Evolutionary conservation across 2,797 vertebrate species (phyloP), one percentile per base, ranked within the genome.

Genomic region (Protonibea diacanthus): DNA sequence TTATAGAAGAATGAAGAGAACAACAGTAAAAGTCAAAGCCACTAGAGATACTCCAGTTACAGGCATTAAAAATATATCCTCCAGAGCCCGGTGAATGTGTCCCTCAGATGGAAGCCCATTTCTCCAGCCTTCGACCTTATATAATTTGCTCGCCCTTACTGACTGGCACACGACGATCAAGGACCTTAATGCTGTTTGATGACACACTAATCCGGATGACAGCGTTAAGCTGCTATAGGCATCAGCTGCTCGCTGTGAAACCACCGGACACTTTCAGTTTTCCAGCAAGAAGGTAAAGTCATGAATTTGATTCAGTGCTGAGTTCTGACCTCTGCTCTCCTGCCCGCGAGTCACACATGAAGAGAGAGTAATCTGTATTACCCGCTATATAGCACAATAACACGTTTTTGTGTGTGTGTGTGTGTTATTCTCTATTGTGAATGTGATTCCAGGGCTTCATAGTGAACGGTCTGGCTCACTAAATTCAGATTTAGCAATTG

Each of bases 201-300:
- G 88, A 75, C 76, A 66, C 48, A 1, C 64, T 81, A 75, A 82
- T 90, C 86, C 55, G n/a, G 47, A 83, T 74, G 78, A 71, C 78
- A 20, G 70, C 0, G 49, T 60, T 77, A 60, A 87, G 66, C 72
- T 0, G 55, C 71, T 27, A 27, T 18, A 72, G 71, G 64, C 64
- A 66, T 70, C 52, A 12, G 66, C 79, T 48, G 29, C 60, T 83
- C 33, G 40, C 76, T 23, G 0, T 3, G 71, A 65, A 76, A 65
- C 76, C 62, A 9, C 63, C 0, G 0, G 59, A 79, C n/a, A 15
- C 27, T 74, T 68, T 18, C 33, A 4, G 23, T 53, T 63, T 78
- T 70, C 27, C 63, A 29, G 59, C 52, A 11, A 14, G 14, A 51
- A 58, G 66, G 62, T 45, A n/a, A 23, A 7, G 58, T 68, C 29